Evolutionary conservation across 2,888 invertebrate species (phyloP), one percentile per base, ranked within the genome.

Genomic region (Ormyrus pomaceus): DNA sequence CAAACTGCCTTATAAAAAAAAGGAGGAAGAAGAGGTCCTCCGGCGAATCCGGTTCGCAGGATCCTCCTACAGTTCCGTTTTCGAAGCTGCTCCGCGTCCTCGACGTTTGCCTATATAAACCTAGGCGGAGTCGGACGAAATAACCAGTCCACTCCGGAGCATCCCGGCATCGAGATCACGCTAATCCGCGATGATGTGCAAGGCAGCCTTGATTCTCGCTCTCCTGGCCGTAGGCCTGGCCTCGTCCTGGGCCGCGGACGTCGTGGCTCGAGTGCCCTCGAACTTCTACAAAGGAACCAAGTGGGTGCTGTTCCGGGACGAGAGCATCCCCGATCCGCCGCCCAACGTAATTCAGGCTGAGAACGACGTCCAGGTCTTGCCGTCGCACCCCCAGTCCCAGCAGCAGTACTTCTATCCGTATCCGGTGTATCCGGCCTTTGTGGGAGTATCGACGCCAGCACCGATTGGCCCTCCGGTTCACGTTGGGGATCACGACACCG

Each of bases 281-380:
- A 59, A 48, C 19, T 84, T 59, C 68, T 34, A 48, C n/a, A n/a
- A 71, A 4, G 82, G 84, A 53, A 48, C 73, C 77, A 84, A 83
- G 71, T 84, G 85, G 84, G 56, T 76, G 0, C 66, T 74, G 6
- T 69, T 65, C 58, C 61, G 58, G 48, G 73, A 73, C 73, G 11
- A 64, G 51, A 58, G n/a, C 11, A 64, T 61, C 46, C 61, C 72
- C 11, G 59, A 79, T 10, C 74, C 73, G 4, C 79, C 69, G 4
- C 62, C 58, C 34, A 70, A 74, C 59, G 70, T 65, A 70, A 70
- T 69, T 58, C 64, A 69, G 5, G 55, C 53, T 13, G 69, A 73
- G n/a, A 56, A 76, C 69, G 46, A 56, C 19, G 82, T 79, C 9
- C 77, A 76, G 45, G 77, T 82, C 9, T 50, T 73, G 68, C 65